Evolutionary conservation across 2,888 invertebrate species (phyloP).

Genomic region (Epicampocera succincta): DNA sequence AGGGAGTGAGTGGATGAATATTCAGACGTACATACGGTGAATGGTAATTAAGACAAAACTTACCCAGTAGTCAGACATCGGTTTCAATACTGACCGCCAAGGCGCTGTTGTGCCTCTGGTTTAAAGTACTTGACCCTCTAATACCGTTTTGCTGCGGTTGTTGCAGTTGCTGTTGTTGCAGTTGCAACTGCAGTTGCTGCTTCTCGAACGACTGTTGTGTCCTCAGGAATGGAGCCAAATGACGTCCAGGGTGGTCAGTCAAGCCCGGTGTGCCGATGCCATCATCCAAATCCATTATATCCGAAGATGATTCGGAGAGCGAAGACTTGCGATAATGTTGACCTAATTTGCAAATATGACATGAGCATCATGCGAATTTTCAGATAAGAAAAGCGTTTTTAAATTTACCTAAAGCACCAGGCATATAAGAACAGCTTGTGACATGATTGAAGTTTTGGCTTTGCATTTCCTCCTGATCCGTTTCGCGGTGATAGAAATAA

Average conservation of each 20-base stretch:
- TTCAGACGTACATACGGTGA: too few relatives aligned
- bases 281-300: conserved; percentile 96
- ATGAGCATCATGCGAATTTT: too few relatives aligned
- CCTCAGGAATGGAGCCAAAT: conserved; percentile 82
- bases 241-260: conserved; percentile 82
- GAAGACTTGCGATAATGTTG: conserved; percentile 94
- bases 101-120: conserved; percentile 87
- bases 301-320: conserved; percentile 93
- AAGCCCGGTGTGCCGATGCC: conserved; percentile 84
- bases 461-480: conserved; percentile 99
- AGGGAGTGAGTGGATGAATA: too few relatives aligned
- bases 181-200: conserved; percentile 80
- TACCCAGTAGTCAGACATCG: conserved; percentile 97
- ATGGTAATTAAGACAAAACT: conserved; percentile 73
- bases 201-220: conserved; percentile 81
- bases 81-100: conserved; percentile 95
- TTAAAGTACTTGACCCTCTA: conserved; percentile 76
- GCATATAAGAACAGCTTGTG: conserved; percentile 97
- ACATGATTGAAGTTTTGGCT: conserved; percentile 99
- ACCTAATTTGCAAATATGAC: conserved; percentile 82
- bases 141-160: conserved; percentile 76
- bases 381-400: neutral
- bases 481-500: conserved; percentile 99
- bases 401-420: conserved; percentile 92
- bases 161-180: conserved; percentile 76